phyloP scores from a whole-genome alignment of 2,797 vertebrate species.

The Amniataba percoides region DNA sequence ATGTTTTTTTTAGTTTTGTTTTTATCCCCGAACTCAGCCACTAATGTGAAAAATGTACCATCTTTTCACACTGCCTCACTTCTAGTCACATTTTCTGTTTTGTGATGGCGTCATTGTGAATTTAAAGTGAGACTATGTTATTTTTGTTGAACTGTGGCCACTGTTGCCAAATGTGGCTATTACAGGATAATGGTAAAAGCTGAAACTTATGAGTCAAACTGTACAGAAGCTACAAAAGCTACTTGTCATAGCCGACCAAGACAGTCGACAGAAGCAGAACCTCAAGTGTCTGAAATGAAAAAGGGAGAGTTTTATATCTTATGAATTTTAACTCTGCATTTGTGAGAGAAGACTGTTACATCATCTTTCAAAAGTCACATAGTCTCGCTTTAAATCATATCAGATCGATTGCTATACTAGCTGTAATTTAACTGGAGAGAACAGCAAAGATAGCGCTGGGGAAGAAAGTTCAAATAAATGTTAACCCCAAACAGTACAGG shows the following conservation, averaged over 20 bases:
- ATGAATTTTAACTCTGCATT: conserved; percentile 2
- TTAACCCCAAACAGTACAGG: conserved; percentile 1
- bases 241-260: conserved; percentile 8
- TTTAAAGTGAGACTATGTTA: conserved; percentile 29
- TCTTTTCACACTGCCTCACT: background rate
- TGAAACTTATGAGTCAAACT: background rate
- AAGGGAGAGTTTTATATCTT: background rate
- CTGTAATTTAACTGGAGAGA: conserved; percentile 4
- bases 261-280: background rate
- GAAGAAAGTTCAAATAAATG: conserved; percentile 2
- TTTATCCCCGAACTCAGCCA: conserved; percentile 5
- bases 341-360: background rate
- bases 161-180: background rate
- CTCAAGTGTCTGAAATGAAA: background rate
- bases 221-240: conserved; percentile 12
- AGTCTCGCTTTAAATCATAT: conserved; percentile 29
- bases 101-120: background rate
- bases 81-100: background rate
- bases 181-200: background rate
- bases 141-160: conserved; percentile 2
- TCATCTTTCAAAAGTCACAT: conserved; percentile 19
- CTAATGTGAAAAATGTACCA: conserved; percentile 21
- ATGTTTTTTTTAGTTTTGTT: background rate
- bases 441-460: background rate
- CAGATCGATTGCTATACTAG: conserved; percentile 3